Evolutionary conservation across 2,113 vertebrate species (phyloP), one percentile per base, ranked within the genome.

Genomic region (Malurus alboscapulatus): DNA sequence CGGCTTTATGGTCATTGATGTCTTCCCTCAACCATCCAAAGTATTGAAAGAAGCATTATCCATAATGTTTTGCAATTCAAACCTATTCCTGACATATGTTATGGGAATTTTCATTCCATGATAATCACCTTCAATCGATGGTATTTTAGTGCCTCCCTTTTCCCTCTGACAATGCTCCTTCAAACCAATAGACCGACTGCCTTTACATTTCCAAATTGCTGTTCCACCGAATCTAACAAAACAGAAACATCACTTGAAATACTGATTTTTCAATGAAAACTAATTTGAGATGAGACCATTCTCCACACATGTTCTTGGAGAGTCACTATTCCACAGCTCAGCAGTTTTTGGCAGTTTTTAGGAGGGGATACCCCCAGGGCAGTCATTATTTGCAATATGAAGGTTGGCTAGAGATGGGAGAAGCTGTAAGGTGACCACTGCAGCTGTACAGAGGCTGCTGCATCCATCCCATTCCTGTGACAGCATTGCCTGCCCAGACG

Each of bases 391-490:
- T 59, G 38, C 25, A 24, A 21, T 5, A 78, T 1, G 7, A 54
- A 83, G 20, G 17, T 19, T 71, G 30, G 11, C 11, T 71, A 8
- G 53, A 84, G 29, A 16, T 14, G 34, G 16, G 36, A 62, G 40
- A 79, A 91, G 55, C 18, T 45, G 24, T 48, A 57, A 38, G 20
- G 14, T 73, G 82, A 61, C 42, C 67, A 45, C 71, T 82, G 27
- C 40, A 3, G 21, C 32, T 78, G 26, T 22, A 17, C 3, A 1
- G 65, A 8, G 0, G 0, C 34, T 61, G 26, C 44, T 7, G 7
- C 48, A 62, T 38, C 24, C 30, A 32, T 65, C 57, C n/a, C 0
- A 1, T 47, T 90, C 44, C 91, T 3, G 0, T 51, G 80, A 79
- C 14, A 47, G 27, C 22, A 17, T 24, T 73, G 36, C 38, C 45